Evolutionary conservation across 2,888 invertebrate genomes (phyloP).

Genomic region (Euzophera pinguis): DNA sequence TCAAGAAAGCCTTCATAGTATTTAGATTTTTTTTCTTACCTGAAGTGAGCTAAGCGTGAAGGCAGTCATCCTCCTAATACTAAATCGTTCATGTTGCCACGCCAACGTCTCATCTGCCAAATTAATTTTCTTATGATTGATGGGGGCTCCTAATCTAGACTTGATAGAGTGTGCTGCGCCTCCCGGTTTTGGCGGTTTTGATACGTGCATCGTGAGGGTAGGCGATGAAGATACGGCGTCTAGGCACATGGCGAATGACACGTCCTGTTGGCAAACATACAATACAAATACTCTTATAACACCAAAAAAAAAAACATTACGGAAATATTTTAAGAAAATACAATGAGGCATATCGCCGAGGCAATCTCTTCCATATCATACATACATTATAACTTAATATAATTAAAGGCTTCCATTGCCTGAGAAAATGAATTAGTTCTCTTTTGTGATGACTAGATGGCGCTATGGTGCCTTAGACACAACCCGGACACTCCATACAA

Average conservation of each 20-base stretch:
- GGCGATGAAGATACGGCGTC: slow-evolving; percentile 87
- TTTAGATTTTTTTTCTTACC: slow-evolving; percentile 40
- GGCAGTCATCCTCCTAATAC: slow-evolving; percentile 93
- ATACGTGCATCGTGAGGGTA: slow-evolving; percentile 93
- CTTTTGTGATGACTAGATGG: no score
- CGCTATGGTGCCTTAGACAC: no score
- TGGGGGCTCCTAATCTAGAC: slow-evolving; percentile 78
- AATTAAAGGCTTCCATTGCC: no score
- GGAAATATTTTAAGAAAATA: no score
- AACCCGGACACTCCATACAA: no score
- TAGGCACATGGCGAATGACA: slow-evolving; percentile 93
- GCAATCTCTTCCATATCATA: no score
- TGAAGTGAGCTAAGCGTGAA: slow-evolving; percentile 92
- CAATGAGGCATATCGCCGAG: no score
- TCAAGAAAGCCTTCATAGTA: no score
- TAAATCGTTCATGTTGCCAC: slow-evolving; percentile 99
- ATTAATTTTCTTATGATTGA: slow-evolving; percentile 97
- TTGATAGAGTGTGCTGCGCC: slow-evolving; percentile 85
- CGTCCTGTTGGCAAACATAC: slow-evolving; percentile 87
- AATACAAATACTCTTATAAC: no score
- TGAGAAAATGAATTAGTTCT: no score
- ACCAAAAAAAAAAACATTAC: no score
- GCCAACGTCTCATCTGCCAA: slow-evolving; percentile 93
- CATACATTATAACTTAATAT: no score
- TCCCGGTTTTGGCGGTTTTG: slow-evolving; percentile 95